Percentiles rank a stretch among this genome's conserved stretches.
Evolutionary conservation across 2,888 invertebrate genomes (phyloP).

Genomic region (Phortica okadai): DNA sequence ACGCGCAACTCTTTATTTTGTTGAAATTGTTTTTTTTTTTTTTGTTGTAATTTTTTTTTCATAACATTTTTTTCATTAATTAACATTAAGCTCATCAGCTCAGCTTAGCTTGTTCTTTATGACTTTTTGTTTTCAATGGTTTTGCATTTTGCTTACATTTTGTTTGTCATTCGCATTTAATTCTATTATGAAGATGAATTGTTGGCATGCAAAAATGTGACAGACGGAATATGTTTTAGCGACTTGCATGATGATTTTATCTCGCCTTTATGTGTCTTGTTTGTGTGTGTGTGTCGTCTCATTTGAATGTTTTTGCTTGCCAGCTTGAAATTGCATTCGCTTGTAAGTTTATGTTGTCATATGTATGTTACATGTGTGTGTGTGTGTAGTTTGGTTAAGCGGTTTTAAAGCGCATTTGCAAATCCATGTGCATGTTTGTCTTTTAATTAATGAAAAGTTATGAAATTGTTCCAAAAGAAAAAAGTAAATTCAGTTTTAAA

Average conservation of each 20-base stretch:
- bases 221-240: not conserved
- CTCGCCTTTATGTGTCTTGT: not conserved
- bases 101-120: not conserved
- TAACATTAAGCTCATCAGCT: slow-evolving; percentile 36
- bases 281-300: not conserved
- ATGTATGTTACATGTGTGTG: not conserved
- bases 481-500: too few species aligned
- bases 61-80: slow-evolving; percentile 35
- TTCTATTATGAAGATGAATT: slow-evolving; percentile 58
- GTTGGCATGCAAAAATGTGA: slow-evolving; percentile 23
- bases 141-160: slow-evolving; percentile 42
- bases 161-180: slow-evolving; percentile 51
- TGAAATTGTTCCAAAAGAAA: too few species aligned
- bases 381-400: too few species aligned
- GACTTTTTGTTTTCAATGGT: slow-evolving; percentile 2
- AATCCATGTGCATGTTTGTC: too few species aligned
- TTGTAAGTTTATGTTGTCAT: not conserved
- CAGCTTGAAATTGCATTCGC: not conserved
- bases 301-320: not conserved
- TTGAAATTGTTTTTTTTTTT: slow-evolving; percentile 12
- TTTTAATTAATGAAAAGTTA: too few species aligned
- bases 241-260: not conserved
- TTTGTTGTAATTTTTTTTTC: slow-evolving; percentile 1
- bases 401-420: too few species aligned
- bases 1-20: slow-evolving; percentile 31